Evolutionary conservation across 2,888 invertebrate genomes (phyloP).

Genomic region (Pomacea canaliculata): DNA sequence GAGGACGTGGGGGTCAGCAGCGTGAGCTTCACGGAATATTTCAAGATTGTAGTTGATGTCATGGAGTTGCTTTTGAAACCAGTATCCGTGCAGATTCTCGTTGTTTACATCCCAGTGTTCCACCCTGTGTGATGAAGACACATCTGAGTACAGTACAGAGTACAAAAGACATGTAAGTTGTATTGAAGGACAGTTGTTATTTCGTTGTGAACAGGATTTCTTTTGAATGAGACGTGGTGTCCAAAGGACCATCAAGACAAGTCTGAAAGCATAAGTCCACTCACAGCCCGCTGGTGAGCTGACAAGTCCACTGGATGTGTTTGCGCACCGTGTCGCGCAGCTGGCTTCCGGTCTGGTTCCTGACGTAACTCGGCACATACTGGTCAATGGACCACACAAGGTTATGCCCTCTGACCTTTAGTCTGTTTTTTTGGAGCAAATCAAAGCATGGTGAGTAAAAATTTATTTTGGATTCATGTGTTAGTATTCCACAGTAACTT

Average conservation of each 20-base stretch:
- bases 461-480: too few relatives aligned
- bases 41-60: conserved; percentile 43
- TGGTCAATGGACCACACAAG: conserved; percentile 29
- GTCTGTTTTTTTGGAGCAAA: conserved; percentile 13
- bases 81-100: conserved; percentile 50
- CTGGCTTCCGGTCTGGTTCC: conserved; percentile 1
- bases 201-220: too few relatives aligned
- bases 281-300: conserved; percentile 7
- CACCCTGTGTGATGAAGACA: conserved; percentile 31
- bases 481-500: too few relatives aligned
- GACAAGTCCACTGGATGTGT: conserved; percentile 9
- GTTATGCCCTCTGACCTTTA: conserved; percentile 35
- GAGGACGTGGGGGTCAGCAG: conserved; percentile 38
- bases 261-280: background rate
- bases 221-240: too few relatives aligned
- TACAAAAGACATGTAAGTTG: too few relatives aligned
- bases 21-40: conserved; percentile 43
- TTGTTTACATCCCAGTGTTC: conserved; percentile 60
- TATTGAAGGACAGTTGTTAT: too few relatives aligned
- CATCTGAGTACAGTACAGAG: too few relatives aligned
- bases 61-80: conserved; percentile 39
- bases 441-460: too few relatives aligned
- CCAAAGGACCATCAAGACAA: too few relatives aligned
- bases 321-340: conserved; percentile 12
- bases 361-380: conserved; percentile 37